These are phyloP conservation scores for Sinodicranocentrus sp. DNA, from an alignment of 2,888 invertebrate genomes.

Conservation along the genomic window DNA sequence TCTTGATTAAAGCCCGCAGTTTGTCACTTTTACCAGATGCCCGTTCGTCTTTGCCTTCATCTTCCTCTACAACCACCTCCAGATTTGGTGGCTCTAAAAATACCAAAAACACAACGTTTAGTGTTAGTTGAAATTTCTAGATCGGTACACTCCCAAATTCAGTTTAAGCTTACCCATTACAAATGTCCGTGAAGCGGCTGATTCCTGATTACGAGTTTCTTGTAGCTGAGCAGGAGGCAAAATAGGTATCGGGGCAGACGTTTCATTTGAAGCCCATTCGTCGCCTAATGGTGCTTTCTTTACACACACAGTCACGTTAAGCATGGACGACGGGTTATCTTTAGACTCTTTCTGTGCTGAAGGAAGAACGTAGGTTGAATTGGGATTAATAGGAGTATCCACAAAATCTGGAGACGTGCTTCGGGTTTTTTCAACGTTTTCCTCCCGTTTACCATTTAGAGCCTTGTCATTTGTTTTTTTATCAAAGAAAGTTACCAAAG, in stretches of 20 bases:
- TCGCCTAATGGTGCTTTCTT: slow-evolving; percentile 7
- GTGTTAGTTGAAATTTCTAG: too few relatives aligned
- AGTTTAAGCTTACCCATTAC: slow-evolving; percentile 32
- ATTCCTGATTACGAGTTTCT: not conserved
- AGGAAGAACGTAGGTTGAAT: slow-evolving; percentile 50
- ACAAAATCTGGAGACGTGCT: slow-evolving; percentile 18
- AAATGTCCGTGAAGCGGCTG: slow-evolving; percentile 34
- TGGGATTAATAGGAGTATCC: slow-evolving; percentile 17
- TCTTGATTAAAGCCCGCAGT: not conserved
- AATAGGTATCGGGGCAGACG: not conserved
- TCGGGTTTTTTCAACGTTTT: not conserved
- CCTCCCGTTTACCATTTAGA: not conserved
- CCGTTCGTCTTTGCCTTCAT: not conserved
- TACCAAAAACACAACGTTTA: not conserved
- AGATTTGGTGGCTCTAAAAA: slow-evolving; percentile 40
- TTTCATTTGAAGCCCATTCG: not conserved
- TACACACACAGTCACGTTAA: slow-evolving; percentile 58
- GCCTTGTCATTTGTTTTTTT: slow-evolving; percentile 11
- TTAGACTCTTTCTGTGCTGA: not conserved
- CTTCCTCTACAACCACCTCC: slow-evolving; percentile 43
- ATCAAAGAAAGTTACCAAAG: slow-evolving; percentile 49
- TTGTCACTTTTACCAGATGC: not conserved
- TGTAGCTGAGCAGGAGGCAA: not conserved
- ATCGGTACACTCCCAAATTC: too few relatives aligned
- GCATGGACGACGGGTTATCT: slow-evolving; percentile 1